Evolutionary conservation across 2,888 invertebrate genomes (phyloP).

Genomic region (Diabrotica balteata): DNA sequence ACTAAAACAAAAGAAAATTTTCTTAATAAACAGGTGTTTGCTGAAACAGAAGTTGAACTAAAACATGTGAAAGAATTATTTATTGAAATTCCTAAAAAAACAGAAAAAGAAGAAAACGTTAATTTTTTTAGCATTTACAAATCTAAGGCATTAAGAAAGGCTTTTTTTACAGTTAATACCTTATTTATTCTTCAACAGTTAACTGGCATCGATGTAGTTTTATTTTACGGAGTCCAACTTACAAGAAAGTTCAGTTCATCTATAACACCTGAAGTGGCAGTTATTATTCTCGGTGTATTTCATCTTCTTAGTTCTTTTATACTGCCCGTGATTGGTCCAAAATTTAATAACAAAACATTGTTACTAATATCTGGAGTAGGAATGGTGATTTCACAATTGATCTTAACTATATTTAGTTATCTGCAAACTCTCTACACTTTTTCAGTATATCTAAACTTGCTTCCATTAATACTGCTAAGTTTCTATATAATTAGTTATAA

Average conservation of each 20-base stretch:
- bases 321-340: neutral
- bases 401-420: neutral
- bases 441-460: neutral
- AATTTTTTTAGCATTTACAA: neutral
- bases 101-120: neutral
- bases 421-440: neutral
- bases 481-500: neutral
- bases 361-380: neutral
- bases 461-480: neutral
- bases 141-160: neutral
- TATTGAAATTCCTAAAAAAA: neutral
- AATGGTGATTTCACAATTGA: neutral
- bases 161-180: neutral
- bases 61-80: neutral
- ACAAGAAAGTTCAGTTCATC: neutral
- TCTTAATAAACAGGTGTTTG: neutral
- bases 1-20: no score
- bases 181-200: neutral
- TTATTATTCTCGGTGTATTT: neutral
- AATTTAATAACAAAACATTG: neutral
- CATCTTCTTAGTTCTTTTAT: neutral
- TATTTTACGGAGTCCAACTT: neutral
- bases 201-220: neutral
- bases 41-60: neutral
- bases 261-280: neutral